Percentiles rank a stretch among this genome's conserved stretches.
Conservation (phyloP, 2,113 vertebrate genomes). For the Thymallus thymallus region DNA sequence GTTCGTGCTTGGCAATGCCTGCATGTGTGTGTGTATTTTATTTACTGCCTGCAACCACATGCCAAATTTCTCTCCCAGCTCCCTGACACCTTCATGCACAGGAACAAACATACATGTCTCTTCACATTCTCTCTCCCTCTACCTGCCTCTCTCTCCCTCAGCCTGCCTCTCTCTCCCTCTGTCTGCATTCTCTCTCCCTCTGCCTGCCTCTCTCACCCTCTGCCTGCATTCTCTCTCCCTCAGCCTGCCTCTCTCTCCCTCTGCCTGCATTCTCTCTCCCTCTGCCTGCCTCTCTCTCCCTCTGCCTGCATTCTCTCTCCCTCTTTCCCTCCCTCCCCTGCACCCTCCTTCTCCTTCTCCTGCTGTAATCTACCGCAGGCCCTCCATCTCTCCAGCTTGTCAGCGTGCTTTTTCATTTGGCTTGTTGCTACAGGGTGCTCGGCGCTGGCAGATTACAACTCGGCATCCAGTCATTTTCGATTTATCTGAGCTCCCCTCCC, state of each 20-base stretch:
- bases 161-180: neutral
- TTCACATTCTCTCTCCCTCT: conserved; percentile 28
- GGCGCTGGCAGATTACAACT: conserved; percentile 81
- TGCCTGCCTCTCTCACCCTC: neutral
- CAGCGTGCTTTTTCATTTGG: conserved; percentile 75
- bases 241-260: neutral
- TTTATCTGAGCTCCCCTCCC: conserved; percentile 79
- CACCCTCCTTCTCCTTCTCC: neutral
- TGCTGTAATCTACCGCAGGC: conserved; percentile 67
- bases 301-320: neutral
- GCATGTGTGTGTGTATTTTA: conserved; percentile 19
- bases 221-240: neutral
- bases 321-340: neutral
- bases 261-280: no score
- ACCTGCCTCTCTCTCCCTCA: conserved; percentile 11
- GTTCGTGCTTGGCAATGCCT: no score
- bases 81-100: conserved; percentile 39
- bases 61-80: conserved; percentile 26
- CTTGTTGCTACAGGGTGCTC: conserved; percentile 78
- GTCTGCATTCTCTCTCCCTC: neutral
- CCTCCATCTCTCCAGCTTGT: conserved; percentile 77
- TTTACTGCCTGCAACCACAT: conserved; percentile 32
- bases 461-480: conserved; percentile 84
- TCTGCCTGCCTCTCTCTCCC: neutral
- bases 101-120: conserved; percentile 47